Conservation (phyloP, 2,888 invertebrate genomes). For the Epinotia nisella region DNA sequence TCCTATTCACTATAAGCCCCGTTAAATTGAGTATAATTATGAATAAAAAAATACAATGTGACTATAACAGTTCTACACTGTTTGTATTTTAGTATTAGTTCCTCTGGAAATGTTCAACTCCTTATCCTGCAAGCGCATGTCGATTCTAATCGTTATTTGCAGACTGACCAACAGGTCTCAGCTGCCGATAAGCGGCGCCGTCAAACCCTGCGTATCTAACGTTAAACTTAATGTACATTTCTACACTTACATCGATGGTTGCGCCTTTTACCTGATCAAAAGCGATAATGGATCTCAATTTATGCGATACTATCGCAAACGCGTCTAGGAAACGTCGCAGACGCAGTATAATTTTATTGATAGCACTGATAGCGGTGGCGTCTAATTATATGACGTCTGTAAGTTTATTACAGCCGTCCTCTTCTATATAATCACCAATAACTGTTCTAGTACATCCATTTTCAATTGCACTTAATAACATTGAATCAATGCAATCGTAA, state of each 20-base stretch:
- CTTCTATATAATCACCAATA: constrained; percentile 39
- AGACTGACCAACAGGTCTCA: constrained; percentile 53
- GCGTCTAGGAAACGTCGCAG: constrained; percentile 51
- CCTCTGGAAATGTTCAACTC: constrained; percentile 23
- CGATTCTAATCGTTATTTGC: constrained; percentile 45
- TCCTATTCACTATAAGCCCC: no score
- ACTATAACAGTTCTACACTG: not conserved
- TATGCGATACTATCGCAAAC: constrained; percentile 60
- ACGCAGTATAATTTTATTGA: constrained; percentile 50
- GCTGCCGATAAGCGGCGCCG: constrained; percentile 59
- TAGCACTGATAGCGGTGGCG: constrained; percentile 46
- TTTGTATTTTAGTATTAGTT: not conserved
- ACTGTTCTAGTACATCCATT: constrained; percentile 35
- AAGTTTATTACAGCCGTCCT: constrained; percentile 35
- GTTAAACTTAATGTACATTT: constrained; percentile 64
- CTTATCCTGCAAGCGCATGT: constrained; percentile 41
- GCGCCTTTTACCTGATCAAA: constrained; percentile 58
- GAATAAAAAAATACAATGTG: no score
- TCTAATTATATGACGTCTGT: constrained; percentile 48
- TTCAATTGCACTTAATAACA: constrained; percentile 37
- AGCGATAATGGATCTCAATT: constrained; percentile 63
- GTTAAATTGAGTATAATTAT: no score
- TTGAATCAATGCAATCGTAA: constrained; percentile 44
- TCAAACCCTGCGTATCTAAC: constrained; percentile 63
- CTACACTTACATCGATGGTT: constrained; percentile 64